These are phyloP conservation scores for Athalia rosae DNA, from an alignment of 2,888 invertebrate genomes.

Conservation along the genomic window DNA sequence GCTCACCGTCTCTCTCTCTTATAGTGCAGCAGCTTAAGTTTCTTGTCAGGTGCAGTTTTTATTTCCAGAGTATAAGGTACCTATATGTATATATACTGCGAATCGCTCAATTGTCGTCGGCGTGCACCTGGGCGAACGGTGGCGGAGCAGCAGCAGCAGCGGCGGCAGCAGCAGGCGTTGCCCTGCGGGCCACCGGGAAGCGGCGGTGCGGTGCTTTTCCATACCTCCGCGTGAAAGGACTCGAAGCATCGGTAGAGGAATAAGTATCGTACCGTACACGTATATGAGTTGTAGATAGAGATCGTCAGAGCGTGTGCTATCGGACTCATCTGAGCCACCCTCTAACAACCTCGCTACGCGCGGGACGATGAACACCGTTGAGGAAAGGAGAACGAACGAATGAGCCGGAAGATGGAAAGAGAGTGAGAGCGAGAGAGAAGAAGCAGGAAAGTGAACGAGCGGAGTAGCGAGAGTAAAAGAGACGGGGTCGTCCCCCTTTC, in stretches of 20 bases:
- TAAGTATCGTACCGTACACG: constrained; percentile 26
- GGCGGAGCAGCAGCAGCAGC: no score
- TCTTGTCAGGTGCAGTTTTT: background rate
- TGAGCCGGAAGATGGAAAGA: constrained; percentile 47
- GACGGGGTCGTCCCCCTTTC: background rate
- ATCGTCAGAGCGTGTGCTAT: constrained; percentile 70
- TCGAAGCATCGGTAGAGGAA: background rate
- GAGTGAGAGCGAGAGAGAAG: constrained; percentile 31
- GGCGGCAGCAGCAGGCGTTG: no score
- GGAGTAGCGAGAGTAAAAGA: background rate
- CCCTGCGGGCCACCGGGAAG: background rate
- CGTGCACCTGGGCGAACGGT: constrained; percentile 15
- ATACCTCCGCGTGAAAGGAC: background rate
- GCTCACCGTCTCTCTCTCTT: background rate
- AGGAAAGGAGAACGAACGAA: constrained; percentile 48
- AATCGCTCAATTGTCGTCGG: constrained; percentile 27
- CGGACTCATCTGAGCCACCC: constrained; percentile 67
- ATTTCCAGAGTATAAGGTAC: background rate
- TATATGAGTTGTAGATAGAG: constrained; percentile 64
- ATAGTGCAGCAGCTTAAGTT: no score
- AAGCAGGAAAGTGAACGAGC: constrained; percentile 36
- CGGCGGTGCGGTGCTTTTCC: constrained; percentile 9
- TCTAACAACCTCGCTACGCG: constrained; percentile 59
- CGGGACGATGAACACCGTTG: constrained; percentile 41
- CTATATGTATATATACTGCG: no score